A percentile compares a stretch with the other conserved stretches of the same genome.
Conservation (phyloP, 23 tunicate genomes). For the Styela plicata region DNA sequence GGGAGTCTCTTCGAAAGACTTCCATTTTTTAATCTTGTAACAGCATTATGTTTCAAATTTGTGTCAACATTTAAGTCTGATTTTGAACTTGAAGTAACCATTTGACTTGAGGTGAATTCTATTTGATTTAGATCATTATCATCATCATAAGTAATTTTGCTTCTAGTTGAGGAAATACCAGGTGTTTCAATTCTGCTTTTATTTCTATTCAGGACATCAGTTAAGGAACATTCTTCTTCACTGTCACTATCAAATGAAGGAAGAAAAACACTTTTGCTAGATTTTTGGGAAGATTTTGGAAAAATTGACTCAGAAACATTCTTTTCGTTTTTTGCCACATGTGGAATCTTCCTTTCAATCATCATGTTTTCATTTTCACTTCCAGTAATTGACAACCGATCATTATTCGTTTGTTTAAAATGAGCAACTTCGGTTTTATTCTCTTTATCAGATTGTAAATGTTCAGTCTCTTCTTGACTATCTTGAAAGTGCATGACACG, state of each 20-base stretch:
- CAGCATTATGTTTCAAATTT: background rate
- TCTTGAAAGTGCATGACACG: background rate
- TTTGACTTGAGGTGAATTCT: background rate
- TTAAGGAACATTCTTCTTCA: background rate
- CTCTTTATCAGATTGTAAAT: conserved; percentile 20
- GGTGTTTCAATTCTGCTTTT: background rate
- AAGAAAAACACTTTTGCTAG: background rate
- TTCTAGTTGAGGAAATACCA: background rate
- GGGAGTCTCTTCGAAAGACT: conserved; percentile 8
- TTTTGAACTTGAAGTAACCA: too few species aligned
- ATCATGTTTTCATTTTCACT: background rate
- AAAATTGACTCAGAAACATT: background rate
- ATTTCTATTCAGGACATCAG: background rate
- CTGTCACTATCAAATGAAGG: background rate
- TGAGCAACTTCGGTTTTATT: background rate
- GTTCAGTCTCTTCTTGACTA: background rate
- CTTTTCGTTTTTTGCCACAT: background rate
- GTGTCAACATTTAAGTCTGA: background rate
- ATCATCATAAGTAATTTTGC: background rate
- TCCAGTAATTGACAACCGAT: background rate
- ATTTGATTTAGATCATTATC: background rate
- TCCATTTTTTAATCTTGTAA: background rate
- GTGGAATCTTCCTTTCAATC: background rate
- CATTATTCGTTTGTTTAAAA: too few species aligned
- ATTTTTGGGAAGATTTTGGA: background rate